These are phyloP conservation scores for Nebria salina DNA, from an alignment of 2,888 invertebrate species.

Conservation along the genomic window DNA sequence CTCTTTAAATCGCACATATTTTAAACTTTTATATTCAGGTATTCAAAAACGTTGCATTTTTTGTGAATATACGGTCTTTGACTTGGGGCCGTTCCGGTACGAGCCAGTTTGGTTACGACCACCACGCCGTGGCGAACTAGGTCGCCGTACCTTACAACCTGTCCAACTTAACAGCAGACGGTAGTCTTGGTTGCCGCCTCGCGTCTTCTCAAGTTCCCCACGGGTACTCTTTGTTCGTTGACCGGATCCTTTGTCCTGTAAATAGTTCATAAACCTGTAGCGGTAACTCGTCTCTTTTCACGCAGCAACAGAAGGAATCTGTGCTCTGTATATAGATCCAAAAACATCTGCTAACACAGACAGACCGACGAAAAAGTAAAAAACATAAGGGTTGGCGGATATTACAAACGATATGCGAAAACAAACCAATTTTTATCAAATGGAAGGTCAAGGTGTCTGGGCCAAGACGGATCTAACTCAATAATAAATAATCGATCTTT, in stretches of 20 bases:
- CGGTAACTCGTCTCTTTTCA: not conserved
- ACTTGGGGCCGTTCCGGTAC: not conserved
- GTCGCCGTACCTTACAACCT: constrained; percentile 6
- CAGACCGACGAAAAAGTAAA: not conserved
- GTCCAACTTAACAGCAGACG: constrained; percentile 16
- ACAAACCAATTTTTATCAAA: not conserved
- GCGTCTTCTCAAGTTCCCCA: no score
- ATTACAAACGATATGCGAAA: not conserved
- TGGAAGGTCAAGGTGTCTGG: not conserved
- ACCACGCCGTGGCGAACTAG: not conserved
- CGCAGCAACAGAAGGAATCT: not conserved
- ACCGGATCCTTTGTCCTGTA: constrained; percentile 14
- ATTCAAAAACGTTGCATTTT: not conserved
- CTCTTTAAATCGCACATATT: not conserved
- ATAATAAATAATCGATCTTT: not conserved
- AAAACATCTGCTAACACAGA: not conserved
- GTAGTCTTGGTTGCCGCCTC: not conserved
- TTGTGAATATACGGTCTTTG: not conserved
- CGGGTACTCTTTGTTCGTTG: not conserved
- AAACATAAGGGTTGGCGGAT: not conserved
- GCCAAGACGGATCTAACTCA: not conserved
- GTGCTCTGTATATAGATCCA: not conserved
- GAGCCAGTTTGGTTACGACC: not conserved
- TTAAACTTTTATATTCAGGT: not conserved
- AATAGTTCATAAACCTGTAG: constrained; percentile 18